phyloP scores from a whole-genome alignment of 2,113 vertebrate species.

The Cyanoramphus novaezelandiae region DNA sequence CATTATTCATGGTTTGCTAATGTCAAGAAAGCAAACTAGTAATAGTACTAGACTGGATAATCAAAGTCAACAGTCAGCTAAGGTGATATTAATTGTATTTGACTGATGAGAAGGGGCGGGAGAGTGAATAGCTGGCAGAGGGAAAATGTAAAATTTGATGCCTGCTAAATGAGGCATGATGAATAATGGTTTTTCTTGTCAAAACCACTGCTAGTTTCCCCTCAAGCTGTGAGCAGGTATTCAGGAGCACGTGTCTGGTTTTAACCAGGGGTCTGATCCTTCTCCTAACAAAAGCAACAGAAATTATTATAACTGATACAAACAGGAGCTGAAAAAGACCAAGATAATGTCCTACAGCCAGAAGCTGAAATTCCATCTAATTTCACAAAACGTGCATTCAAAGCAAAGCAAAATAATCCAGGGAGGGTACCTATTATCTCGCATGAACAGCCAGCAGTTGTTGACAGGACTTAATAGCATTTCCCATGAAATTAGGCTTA shows the following conservation, averaged over 20 bases:
- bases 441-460: slow-evolving; percentile 20
- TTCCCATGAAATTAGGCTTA: slow-evolving; percentile 23
- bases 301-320: background rate
- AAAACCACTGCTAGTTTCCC: slow-evolving; percentile 44
- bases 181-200: slow-evolving; percentile 62
- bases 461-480: slow-evolving; percentile 44
- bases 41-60: slow-evolving; percentile 28
- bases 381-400: background rate
- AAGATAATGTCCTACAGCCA: slow-evolving; percentile 7
- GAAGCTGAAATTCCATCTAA: slow-evolving; percentile 9
- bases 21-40: slow-evolving; percentile 39
- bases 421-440: slow-evolving; percentile 35
- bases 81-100: slow-evolving; percentile 59
- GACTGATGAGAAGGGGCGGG: slow-evolving; percentile 55
- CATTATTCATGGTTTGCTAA: slow-evolving; percentile 15
- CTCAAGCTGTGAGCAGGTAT: background rate
- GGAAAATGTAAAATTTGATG: slow-evolving; percentile 61
- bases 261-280: slow-evolving; percentile 14
- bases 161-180: slow-evolving; percentile 66
- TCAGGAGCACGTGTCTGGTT: background rate
- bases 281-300: slow-evolving; percentile 5
- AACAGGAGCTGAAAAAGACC: slow-evolving; percentile 9
- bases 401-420: slow-evolving; percentile 37
- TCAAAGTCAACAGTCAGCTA: slow-evolving; percentile 62
- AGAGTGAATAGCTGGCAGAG: slow-evolving; percentile 53